Base-by-base conservation (phyloP, 64 coral and sea anemone species). In the Porites lutea region DNA sequence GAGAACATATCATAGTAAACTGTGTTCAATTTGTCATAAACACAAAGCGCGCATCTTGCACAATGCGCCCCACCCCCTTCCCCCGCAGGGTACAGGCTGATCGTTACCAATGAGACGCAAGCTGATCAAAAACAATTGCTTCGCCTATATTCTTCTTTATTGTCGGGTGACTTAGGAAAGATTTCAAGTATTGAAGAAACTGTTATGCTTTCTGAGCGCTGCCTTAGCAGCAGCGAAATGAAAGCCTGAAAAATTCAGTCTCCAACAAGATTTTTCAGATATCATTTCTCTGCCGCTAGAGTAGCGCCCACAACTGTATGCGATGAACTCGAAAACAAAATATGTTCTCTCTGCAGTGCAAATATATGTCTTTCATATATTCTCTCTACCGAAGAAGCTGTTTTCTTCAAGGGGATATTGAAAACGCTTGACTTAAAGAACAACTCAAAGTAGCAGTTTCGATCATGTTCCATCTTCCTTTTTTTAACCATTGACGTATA, bases 121-220 rank as follows among this genome's bases (percentile, higher is more conserved):
- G 67, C 67, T 21, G 67, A 71, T 21, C 9, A 22, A 71, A 21
- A 71, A 21, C 67, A 71, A 21, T 71, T 21, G 67, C 67, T 71
- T 71, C 67, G 19, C 21, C 67, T 71, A 21, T 71, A 71, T 71
- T 71, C 67, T 10, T 71, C 67, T n/a, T 22, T 71, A 71, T 71
- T 71, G 67, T 71, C n/a, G 67, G 21, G 67, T 21, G 67, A 71
- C 12, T 71, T 67, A 13, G 64, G 13, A 13, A 67, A 67, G 64
- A 67, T 67, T 67, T 67, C 64, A 67, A 67, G 13, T 27, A 71
- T 5, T n/a, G 67, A 71, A 71, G 67, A 71, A n/a, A n/a, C n/a
- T n/a, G n/a, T n/a, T n/a, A 67, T 67, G 65, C 21, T 67, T 67
- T 67, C 65, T 67, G 65, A 67, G 65, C 65, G 65, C 65, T 67